Percentiles rank a stretch among this genome's conserved stretches.
phyloP scores from a whole-genome alignment of 2,888 invertebrate species.

The Latheticus oryzae region DNA sequence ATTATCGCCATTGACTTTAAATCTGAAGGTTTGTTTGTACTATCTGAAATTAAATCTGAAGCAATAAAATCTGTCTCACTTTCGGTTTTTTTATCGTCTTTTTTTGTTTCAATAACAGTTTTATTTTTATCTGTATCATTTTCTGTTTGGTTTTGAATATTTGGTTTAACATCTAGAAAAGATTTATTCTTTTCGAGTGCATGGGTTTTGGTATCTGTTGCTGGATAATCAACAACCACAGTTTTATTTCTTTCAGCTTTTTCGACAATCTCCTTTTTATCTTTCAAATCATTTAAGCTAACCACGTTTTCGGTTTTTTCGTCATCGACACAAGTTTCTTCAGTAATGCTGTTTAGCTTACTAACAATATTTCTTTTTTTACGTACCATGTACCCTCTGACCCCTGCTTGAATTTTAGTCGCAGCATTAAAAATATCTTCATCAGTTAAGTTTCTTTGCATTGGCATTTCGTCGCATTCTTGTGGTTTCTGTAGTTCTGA shows the following conservation, averaged over 20 bases:
- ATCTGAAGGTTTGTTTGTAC: constrained; percentile 27
- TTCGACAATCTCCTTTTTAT: constrained; percentile 41
- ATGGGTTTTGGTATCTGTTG: too few species aligned
- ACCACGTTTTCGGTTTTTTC: constrained; percentile 40
- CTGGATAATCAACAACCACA: not conserved
- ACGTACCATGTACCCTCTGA: constrained; percentile 70
- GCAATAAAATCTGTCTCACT: constrained; percentile 16
- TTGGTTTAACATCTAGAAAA: too few species aligned
- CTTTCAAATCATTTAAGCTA: constrained; percentile 34
- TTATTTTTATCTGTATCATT: constrained; percentile 23
- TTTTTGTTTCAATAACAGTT: constrained; percentile 3
- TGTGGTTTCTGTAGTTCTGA: constrained; percentile 28
- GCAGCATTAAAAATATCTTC: constrained; percentile 67
- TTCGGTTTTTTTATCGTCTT: constrained; percentile 32
- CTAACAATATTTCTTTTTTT: constrained; percentile 33
- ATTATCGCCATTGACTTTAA: constrained; percentile 18
- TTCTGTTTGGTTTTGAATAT: constrained; percentile 12
- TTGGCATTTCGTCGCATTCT: constrained; percentile 27
- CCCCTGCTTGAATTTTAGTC: constrained; percentile 75
- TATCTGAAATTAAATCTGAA: constrained; percentile 19
- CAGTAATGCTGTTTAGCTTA: constrained; percentile 36
- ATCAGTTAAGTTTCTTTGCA: constrained; percentile 51
- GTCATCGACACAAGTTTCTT: constrained; percentile 32
- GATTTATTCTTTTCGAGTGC: not conserved
- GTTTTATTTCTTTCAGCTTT: not conserved